Percentiles rank a stretch among this genome's conserved stretches.
Conservation (phyloP, 53 echinoderm and acorn worm species). For the Holothuria scabra region DNA sequence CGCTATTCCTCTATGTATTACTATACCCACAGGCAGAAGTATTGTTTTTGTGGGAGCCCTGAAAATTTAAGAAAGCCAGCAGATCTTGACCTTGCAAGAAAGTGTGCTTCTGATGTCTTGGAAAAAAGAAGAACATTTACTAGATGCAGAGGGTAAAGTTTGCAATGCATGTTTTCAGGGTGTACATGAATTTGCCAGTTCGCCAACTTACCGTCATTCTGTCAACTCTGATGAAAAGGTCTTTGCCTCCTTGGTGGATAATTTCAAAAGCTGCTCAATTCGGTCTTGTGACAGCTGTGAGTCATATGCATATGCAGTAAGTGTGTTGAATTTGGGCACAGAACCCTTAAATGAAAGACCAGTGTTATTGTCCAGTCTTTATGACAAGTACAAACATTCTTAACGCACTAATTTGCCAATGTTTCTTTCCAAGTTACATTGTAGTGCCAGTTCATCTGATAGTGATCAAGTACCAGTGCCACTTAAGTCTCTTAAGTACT, state of each 20-base stretch:
- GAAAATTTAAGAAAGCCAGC: neutral
- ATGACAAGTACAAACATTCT: neutral
- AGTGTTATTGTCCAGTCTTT: neutral
- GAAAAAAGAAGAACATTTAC: neutral
- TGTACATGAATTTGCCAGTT: neutral
- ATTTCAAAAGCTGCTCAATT: neutral
- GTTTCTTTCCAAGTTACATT: neutral
- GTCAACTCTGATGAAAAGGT: neutral
- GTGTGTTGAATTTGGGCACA: conserved; percentile 7
- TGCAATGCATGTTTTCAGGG: conserved; percentile 19
- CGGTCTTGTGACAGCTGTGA: neutral
- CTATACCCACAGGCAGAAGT: neutral
- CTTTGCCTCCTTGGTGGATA: conserved; percentile 9
- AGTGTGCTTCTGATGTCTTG: neutral
- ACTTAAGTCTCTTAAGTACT: too few species aligned
- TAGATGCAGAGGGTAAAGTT: neutral
- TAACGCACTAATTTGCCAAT: neutral
- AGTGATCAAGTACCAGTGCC: too few species aligned
- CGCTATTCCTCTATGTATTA: conserved; percentile 5
- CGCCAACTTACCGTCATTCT: neutral
- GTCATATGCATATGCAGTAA: conserved; percentile 16
- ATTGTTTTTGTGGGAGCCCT: conserved; percentile 4
- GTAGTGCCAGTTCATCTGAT: neutral
- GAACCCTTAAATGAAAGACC: too few species aligned
- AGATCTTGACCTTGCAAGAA: neutral